Evolutionary conservation across 2,113 vertebrate species (phyloP).

Genomic region (Vireo altiloquus): DNA sequence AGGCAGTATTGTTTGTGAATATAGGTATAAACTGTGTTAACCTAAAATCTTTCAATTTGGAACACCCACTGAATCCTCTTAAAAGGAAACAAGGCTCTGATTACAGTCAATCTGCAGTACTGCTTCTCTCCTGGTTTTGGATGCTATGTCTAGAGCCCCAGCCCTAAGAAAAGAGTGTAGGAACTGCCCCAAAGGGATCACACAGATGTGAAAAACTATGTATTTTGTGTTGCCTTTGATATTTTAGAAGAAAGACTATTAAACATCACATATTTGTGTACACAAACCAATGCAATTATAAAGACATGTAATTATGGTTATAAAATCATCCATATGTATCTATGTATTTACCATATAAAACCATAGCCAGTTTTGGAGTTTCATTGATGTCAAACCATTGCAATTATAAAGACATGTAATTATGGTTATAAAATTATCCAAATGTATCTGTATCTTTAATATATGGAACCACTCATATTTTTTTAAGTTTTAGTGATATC

Average conservation of each 20-base stretch:
- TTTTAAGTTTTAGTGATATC: background rate
- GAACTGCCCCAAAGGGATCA: background rate
- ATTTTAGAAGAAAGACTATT: background rate
- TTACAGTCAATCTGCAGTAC: background rate
- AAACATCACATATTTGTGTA: background rate
- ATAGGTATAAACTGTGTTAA: background rate
- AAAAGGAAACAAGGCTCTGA: background rate
- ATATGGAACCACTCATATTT: background rate
- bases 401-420: background rate
- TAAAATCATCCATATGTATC: background rate
- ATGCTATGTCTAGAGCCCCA: background rate
- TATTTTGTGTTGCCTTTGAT: background rate
- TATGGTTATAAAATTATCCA: background rate
- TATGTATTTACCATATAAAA: background rate
- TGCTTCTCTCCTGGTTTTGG: background rate
- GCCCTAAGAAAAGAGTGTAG: background rate
- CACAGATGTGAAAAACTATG: background rate
- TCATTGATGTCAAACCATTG: background rate
- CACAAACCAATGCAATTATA: background rate
- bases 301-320: background rate
- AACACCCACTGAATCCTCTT: background rate
- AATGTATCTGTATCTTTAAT: background rate
- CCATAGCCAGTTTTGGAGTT: background rate
- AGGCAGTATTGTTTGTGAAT: background rate
- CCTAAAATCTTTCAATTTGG: background rate